Percentiles rank a stretch among this genome's conserved stretches.
phyloP scores from a whole-genome alignment of 1,140 invertebrate species.

The Diachasmimorpha longicaudata region DNA sequence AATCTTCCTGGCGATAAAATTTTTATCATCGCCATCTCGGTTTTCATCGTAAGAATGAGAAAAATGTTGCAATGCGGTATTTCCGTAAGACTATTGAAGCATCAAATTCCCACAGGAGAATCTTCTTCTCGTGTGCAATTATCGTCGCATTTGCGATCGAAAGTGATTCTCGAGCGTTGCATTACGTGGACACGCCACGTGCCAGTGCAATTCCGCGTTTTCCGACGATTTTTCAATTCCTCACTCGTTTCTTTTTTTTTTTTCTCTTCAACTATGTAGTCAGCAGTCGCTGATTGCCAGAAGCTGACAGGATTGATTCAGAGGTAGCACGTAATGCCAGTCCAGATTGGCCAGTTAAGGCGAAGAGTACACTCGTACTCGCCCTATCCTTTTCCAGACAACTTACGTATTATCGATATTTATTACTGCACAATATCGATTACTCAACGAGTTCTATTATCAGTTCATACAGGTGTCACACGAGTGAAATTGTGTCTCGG shows the following conservation, averaged over 20 bases:
- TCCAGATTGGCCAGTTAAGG: constrained; percentile 14
- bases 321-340: background rate
- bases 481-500: no score
- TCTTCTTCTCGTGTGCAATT: background rate
- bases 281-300: background rate
- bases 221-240: background rate
- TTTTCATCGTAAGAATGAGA: no score
- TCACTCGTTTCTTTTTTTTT: background rate
- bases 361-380: background rate
- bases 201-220: background rate
- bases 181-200: constrained; percentile 12
- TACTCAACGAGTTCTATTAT: no score
- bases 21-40: no score
- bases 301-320: constrained; percentile 6
- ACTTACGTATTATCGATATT: background rate
- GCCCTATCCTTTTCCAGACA: background rate
- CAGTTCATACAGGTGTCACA: no score
- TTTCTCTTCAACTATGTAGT: background rate
- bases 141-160: background rate
- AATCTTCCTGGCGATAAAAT: no score
- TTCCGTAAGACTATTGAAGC: background rate
- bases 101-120: background rate
- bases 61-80: background rate
- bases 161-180: background rate
- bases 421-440: background rate